These are phyloP conservation scores for Spinus olivaceus DNA, from an alignment of 2,797 vertebrate genomes.

Conservation along the genomic window DNA sequence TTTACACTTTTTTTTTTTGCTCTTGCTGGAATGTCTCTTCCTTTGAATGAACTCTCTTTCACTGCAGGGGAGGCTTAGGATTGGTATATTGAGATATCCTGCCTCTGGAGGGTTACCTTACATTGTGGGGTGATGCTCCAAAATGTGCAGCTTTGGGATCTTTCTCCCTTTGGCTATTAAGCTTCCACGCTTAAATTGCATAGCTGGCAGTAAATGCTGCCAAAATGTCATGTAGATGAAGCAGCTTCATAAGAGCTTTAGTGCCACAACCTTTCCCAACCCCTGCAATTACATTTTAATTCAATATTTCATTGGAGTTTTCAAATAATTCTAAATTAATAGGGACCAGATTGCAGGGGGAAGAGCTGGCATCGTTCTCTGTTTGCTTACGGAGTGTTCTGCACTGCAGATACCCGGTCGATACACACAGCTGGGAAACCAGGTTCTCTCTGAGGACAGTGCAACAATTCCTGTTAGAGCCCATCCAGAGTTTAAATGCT, in stretches of 20 bases:
- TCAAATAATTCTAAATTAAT: slow-evolving; percentile 67
- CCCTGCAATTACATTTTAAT: slow-evolving; percentile 61
- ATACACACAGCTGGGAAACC: slow-evolving; percentile 10
- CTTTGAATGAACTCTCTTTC: neutral
- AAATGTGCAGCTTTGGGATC: neutral
- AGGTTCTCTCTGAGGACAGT: neutral
- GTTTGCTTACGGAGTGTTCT: slow-evolving; percentile 33
- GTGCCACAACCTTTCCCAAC: slow-evolving; percentile 54
- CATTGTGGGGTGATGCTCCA: neutral
- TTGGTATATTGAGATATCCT: neutral
- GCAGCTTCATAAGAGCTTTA: slow-evolving; percentile 37
- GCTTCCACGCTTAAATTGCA: neutral
- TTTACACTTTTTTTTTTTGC: neutral
- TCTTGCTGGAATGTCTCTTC: neutral
- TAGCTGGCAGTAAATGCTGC: slow-evolving; percentile 33
- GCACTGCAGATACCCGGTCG: neutral
- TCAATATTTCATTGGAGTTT: slow-evolving; percentile 65
- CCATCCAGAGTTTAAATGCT: neutral
- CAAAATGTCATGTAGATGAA: slow-evolving; percentile 41
- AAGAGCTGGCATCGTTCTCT: slow-evolving; percentile 3
- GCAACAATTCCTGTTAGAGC: neutral
- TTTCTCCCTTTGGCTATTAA: neutral
- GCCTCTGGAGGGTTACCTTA: neutral
- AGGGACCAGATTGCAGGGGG: slow-evolving; percentile 42
- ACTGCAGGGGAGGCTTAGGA: neutral